These are phyloP conservation scores for Triops cancriformis DNA, from an alignment of 1,140 invertebrate species.

Conservation along the genomic window DNA sequence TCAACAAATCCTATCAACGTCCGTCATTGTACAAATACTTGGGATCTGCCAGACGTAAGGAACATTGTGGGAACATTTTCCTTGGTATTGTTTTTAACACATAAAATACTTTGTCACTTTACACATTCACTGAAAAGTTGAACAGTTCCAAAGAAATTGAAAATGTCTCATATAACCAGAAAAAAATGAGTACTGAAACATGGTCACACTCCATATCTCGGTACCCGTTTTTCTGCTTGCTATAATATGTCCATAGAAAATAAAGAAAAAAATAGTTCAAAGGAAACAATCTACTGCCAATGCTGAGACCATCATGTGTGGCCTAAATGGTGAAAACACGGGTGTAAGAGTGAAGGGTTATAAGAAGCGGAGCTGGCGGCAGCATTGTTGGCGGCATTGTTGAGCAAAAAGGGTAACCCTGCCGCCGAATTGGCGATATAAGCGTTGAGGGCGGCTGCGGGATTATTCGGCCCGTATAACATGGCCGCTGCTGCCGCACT, in stretches of 20 bases:
- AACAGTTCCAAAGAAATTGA: too few relatives aligned
- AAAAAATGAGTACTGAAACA: too few relatives aligned
- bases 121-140: too few relatives aligned
- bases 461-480: constrained; percentile 24
- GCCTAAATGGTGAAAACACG: constrained; percentile 26
- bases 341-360: constrained; percentile 16
- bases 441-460: constrained; percentile 20
- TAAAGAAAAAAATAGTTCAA: not conserved
- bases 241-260: too few relatives aligned
- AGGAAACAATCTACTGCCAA: not conserved
- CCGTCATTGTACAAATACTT: too few relatives aligned
- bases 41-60: too few relatives aligned
- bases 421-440: constrained; percentile 13
- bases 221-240: not conserved
- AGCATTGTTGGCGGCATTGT: not conserved
- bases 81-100: too few relatives aligned
- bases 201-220: not conserved
- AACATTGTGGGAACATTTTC: too few relatives aligned
- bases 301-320: constrained; percentile 21
- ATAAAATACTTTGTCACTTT: too few relatives aligned
- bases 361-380: not conserved
- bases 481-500: constrained; percentile 22
- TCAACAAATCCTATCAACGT: too few relatives aligned
- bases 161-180: too few relatives aligned
- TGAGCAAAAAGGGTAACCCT: constrained; percentile 24